These are phyloP conservation scores for Balanococcus diminutus DNA, from an alignment of 2,888 invertebrate species.

Conservation along the genomic window DNA sequence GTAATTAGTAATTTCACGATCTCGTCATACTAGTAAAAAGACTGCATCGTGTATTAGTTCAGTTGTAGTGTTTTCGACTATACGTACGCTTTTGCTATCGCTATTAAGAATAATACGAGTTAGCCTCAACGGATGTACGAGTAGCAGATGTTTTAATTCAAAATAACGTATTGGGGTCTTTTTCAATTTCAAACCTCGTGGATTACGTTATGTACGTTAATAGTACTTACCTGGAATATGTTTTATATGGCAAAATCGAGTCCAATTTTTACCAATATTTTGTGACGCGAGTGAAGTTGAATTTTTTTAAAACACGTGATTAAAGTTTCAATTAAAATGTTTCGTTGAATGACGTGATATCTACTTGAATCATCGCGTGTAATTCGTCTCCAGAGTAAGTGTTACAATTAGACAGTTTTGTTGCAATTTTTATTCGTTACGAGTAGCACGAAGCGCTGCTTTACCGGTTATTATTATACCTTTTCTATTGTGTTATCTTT, in stretches of 20 bases:
- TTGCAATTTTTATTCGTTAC: neutral
- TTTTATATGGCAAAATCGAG: neutral
- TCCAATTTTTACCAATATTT: neutral
- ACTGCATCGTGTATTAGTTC: neutral
- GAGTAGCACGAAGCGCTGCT: neutral
- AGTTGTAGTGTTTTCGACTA: conserved; percentile 26
- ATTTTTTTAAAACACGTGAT: neutral
- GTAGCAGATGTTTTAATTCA: conserved; percentile 42
- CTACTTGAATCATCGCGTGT: neutral
- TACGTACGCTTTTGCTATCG: neutral
- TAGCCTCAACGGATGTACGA: conserved; percentile 39
- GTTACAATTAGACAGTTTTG: neutral
- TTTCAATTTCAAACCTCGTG: conserved; percentile 26
- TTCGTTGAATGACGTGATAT: neutral
- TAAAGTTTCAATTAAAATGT: conserved; percentile 10
- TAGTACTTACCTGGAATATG: conserved; percentile 24
- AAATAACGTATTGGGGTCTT: conserved; percentile 42
- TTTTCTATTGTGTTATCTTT: no score
- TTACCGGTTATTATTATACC: no score
- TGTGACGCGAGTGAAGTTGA: neutral
- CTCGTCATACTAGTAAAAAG: neutral
- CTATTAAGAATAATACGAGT: conserved; percentile 3
- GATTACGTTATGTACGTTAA: conserved; percentile 22
- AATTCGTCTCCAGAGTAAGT: neutral
- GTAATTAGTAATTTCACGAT: conserved; percentile 8